Evolutionary conservation across 2,888 invertebrate genomes (phyloP), one percentile per base, ranked within the genome.

Genomic region (Imbricaverruca yamaguchii): DNA sequence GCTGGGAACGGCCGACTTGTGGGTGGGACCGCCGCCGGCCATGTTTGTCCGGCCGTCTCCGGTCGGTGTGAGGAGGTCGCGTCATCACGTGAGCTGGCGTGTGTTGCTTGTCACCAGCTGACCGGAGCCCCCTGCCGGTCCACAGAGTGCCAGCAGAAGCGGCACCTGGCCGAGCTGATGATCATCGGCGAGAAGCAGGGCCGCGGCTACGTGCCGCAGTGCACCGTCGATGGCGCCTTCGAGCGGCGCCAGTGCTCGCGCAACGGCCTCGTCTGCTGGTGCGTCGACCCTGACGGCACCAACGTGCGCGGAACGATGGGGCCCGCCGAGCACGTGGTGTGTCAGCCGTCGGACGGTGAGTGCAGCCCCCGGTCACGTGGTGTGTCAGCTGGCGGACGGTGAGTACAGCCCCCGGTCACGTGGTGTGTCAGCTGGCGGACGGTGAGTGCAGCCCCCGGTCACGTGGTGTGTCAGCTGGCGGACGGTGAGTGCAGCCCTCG

Each of bases 231-330:
- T 83, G 94, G 95, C 0, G 90, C 91, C 80, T 95, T 93, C 86
- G 89, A 91, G 57, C 89, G 92, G 0, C 90, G 90, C 83, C 95
- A 95, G 85, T 95, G 95, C 86, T 94, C 94, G 0, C 90, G 94
- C 82, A 95, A 95, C 86, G 93, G 93, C 56, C 87, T 94, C 56
- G 94, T 95, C 84, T 95, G 95, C 86, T 95, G 95, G 95, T 95
- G 95, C 86, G 95, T 95, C 1, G 93, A 94, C 86, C 86, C 88
- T 0, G 89, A 91, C n/a, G 95, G 95, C 0, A 91, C 92, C 85
- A 94, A 94, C 86, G 89, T 93, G 59, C 91, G 91, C 80, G 92
- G 93, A 3, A 91, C 93, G 7, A 94, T 95, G 93, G 94, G 93
- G 0, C 92, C 93, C 0, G 90, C 93, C 0, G 90, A 90, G 18